Percentiles rank a stretch among this genome's conserved stretches.
Conservation (phyloP, 2,888 invertebrate genomes). For the Xanthorhoe designata region DNA sequence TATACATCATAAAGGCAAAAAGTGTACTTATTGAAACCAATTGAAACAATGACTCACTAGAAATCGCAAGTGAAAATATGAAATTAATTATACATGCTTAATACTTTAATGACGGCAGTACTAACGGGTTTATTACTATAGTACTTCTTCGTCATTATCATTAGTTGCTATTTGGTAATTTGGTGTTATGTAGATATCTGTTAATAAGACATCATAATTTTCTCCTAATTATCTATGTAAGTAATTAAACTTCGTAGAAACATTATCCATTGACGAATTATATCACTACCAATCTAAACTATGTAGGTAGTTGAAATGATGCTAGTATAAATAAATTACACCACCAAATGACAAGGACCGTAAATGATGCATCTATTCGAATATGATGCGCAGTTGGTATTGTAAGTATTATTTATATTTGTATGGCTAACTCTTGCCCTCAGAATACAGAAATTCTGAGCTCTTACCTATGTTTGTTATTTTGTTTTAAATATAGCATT, state of each 20-base stretch:
- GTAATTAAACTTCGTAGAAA: too few relatives aligned
- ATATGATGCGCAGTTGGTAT: not conserved
- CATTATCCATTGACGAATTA: conserved; percentile 4
- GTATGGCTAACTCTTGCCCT: too few relatives aligned
- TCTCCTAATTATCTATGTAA: conserved; percentile 9
- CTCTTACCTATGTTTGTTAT: too few relatives aligned
- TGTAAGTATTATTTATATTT: not conserved
- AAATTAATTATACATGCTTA: not conserved
- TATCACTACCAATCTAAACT: conserved; percentile 12
- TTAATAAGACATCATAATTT: not conserved
- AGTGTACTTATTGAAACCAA: not conserved
- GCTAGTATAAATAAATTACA: not conserved
- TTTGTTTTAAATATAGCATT: too few relatives aligned
- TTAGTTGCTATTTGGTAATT: not conserved
- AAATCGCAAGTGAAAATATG: not conserved
- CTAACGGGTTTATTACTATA: not conserved
- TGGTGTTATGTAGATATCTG: not conserved
- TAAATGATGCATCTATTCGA: not conserved
- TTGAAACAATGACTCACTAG: not conserved
- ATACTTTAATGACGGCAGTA: not conserved
- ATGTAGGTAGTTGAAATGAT: conserved; percentile 18
- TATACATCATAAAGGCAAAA: not conserved
- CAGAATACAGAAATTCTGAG: too few relatives aligned
- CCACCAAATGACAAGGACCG: conserved; percentile 4
- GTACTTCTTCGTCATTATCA: not conserved